Percentiles rank a stretch among this genome's conserved stretches.
Conservation (phyloP, 37 sponge, comb jelly and placozoan genomes). For the Halisarca cf. caerulea region DNA sequence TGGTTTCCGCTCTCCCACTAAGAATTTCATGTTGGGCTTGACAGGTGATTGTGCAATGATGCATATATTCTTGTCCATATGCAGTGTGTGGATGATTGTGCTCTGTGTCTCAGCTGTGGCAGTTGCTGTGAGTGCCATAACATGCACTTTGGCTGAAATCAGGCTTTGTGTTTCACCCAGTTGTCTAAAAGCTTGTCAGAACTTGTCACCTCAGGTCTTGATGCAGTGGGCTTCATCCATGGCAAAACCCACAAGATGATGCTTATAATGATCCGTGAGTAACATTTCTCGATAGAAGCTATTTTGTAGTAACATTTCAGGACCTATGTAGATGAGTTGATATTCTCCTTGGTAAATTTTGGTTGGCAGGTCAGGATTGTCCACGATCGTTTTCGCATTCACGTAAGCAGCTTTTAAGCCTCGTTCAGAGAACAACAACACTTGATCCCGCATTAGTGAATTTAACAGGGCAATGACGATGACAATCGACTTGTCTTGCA, state of each 20-base stretch:
- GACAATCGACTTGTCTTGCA: not conserved
- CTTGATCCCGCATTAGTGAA: slow-evolving; percentile 6
- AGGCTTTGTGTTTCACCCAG: not conserved
- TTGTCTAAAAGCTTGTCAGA: not conserved
- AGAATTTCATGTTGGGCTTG: too few relatives aligned
- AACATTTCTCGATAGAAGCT: not conserved
- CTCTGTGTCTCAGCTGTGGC: not conserved
- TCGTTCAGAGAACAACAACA: not conserved
- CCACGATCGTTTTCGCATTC: not conserved
- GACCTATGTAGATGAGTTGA: not conserved
- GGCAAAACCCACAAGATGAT: not conserved
- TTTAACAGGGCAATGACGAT: not conserved
- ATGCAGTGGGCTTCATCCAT: too few relatives aligned
- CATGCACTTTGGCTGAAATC: not conserved
- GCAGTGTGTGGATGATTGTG: not conserved
- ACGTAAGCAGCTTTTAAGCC: not conserved
- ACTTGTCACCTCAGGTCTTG: not conserved
- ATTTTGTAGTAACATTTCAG: not conserved
- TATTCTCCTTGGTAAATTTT: not conserved
- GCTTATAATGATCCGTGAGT: not conserved
- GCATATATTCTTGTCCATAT: not conserved
- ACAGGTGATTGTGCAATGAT: too few relatives aligned
- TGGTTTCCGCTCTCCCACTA: too few relatives aligned
- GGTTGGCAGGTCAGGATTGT: not conserved
- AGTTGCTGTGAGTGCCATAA: not conserved